Conservation (phyloP, 2,888 invertebrate species). For the Athrips mouffetella region DNA sequence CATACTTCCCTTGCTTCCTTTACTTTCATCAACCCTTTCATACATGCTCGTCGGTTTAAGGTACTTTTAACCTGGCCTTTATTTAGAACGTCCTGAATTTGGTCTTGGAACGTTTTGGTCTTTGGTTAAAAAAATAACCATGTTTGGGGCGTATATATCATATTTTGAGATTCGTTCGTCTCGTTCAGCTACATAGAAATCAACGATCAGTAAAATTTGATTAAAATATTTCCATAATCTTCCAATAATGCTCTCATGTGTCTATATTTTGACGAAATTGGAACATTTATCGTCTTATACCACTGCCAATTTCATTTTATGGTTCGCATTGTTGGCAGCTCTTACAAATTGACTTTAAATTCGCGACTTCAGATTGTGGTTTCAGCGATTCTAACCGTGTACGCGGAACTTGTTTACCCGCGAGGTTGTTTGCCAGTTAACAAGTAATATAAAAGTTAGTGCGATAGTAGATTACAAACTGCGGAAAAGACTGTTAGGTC, state of each 20-base stretch:
- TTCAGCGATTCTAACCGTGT: slow-evolving; percentile 27
- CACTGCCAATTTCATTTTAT: too few species aligned
- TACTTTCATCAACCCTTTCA: too few species aligned
- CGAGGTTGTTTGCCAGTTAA: slow-evolving; percentile 61
- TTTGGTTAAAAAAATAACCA: too few species aligned
- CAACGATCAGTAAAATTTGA: neutral
- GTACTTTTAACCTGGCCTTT: too few species aligned
- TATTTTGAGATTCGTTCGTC: too few species aligned
- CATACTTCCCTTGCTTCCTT: too few species aligned
- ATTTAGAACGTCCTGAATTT: too few species aligned
- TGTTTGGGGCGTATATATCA: too few species aligned
- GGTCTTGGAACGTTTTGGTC: too few species aligned
- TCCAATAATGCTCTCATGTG: neutral
- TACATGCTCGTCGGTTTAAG: too few species aligned
- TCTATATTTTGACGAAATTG: neutral
- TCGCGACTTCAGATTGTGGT: neutral
- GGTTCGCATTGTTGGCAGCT: too few species aligned
- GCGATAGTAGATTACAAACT: slow-evolving; percentile 67
- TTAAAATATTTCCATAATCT: slow-evolving; percentile 2
- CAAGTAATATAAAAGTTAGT: slow-evolving; percentile 68
- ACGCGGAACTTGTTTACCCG: slow-evolving; percentile 41
- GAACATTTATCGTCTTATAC: neutral
- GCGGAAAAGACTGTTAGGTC: slow-evolving; percentile 47
- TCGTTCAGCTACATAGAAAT: too few species aligned
- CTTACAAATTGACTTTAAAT: neutral